Evolutionary conservation across 2,113 vertebrate genomes (phyloP).

Genomic region (Psephotus haematonotus): DNA sequence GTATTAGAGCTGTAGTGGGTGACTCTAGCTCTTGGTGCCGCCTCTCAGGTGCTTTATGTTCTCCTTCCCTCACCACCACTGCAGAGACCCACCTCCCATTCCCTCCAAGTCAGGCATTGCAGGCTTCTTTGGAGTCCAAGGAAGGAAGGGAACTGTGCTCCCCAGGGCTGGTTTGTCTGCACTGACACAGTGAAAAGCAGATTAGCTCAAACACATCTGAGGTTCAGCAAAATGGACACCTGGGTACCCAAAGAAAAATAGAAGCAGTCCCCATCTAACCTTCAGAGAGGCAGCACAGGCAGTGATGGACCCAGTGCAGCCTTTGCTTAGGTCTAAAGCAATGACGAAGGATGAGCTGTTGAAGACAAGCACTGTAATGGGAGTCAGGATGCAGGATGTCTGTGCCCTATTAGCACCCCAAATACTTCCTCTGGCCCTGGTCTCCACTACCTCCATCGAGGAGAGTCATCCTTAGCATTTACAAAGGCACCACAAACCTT

Average conservation of each 20-base stretch:
- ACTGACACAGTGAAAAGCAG: neutral
- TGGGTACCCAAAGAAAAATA: neutral
- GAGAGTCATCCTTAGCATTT: neutral
- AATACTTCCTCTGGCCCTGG: neutral
- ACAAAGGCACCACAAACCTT: neutral
- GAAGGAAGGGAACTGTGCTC: neutral
- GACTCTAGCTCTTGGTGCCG: neutral
- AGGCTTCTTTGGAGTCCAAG: neutral
- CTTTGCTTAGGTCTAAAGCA: neutral
- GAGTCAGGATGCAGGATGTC: no score
- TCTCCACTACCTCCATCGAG: fast-evolving
- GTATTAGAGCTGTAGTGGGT: neutral
- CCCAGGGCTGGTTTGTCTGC: neutral
- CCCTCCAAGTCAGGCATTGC: fast-evolving
- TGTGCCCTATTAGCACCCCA: neutral
- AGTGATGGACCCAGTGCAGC: fast-evolving
- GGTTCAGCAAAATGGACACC: neutral
- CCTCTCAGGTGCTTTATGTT: neutral
- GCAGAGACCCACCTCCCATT: neutral
- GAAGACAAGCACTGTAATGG: neutral
- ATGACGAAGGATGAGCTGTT: fast-evolving
- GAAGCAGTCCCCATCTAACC: neutral
- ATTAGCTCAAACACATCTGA: neutral
- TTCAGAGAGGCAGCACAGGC: fast-evolving
- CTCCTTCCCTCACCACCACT: neutral